phyloP scores from a whole-genome alignment of 2,797 vertebrate species.

The Falco naumanni region DNA sequence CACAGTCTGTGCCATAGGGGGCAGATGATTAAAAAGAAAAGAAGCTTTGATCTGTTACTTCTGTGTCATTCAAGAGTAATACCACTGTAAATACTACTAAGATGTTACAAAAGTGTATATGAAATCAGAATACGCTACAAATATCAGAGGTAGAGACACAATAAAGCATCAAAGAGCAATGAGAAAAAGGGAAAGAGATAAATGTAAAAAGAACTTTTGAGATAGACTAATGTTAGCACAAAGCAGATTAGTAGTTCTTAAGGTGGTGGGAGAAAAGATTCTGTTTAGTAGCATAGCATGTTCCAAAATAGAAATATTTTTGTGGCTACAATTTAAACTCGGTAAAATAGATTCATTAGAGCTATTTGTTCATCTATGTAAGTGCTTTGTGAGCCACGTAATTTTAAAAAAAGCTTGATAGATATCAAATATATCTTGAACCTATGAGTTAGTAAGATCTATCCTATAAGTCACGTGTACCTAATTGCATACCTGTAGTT shows the following conservation, averaged over 20 bases:
- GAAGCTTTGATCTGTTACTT: slow-evolving; percentile 18
- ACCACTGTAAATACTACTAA: not conserved
- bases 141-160: too few relatives aligned
- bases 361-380: not conserved
- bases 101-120: not conserved
- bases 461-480: not conserved
- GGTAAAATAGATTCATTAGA: not conserved
- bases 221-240: too few relatives aligned
- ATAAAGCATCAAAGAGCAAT: too few relatives aligned
- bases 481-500: not conserved
- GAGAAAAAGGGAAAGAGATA: too few relatives aligned
- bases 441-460: not conserved
- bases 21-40: not conserved
- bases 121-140: not conserved
- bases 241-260: too few relatives aligned
- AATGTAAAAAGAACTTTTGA: too few relatives aligned
- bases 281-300: too few relatives aligned
- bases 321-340: not conserved
- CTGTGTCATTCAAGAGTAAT: not conserved
- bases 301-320: too few relatives aligned
- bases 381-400: rapidly evolving
- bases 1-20: not conserved
- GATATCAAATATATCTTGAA: not conserved
- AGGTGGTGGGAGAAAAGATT: too few relatives aligned
- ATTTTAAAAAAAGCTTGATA: not conserved